Evolutionary conservation across 1,140 invertebrate genomes (phyloP), one percentile per base, ranked within the genome.

Genomic region (Zaprionus africanus): DNA sequence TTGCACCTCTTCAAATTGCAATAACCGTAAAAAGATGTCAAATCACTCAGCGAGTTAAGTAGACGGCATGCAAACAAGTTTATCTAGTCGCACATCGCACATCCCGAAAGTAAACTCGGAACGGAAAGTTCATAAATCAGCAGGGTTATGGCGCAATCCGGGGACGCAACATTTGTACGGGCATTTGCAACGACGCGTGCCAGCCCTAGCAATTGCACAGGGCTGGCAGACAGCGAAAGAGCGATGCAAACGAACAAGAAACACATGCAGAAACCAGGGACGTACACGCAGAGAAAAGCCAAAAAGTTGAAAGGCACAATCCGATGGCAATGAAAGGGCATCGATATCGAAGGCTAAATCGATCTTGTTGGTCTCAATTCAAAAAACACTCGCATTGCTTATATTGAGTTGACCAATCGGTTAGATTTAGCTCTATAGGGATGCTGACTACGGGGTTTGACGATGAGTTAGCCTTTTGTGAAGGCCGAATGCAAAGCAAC

Each of bases 81-180:
- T 51, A 24, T 51, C 46, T 11, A 46, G n/a, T 17, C 17, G 46
- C n/a, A 46, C 36, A 38, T 13, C 41, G 46, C 46, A 11, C 46
- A 51, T 51, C 46, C 46, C 46, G n/a, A 24, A 13, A 11, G 46
- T 49, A 17, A 49, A 49, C 19, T 22, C 46, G 17, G 46, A 22
- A 22, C 46, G 46, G 46, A 49, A 49, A 51, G 46, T 51, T 51
- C 46, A 51, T 51, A 51, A 51, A 51, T 51, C 46, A 22, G 46
- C 46, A 5, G 19, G 9, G 46, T 24, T 51, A 51, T 51, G 46
- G 46, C 46, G 46, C 19, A 51, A 51, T 12, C 4, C 46, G 46
- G 17, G 19, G 9, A 7, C 17, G 19, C 46, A 51, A 51, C 46
- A 13, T 51, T 51, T 17, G 41, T 46, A 46, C 24, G 46, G 19